These are phyloP conservation scores for Lithophane leautieri DNA, from an alignment of 2,888 invertebrate species.

Conservation along the genomic window DNA sequence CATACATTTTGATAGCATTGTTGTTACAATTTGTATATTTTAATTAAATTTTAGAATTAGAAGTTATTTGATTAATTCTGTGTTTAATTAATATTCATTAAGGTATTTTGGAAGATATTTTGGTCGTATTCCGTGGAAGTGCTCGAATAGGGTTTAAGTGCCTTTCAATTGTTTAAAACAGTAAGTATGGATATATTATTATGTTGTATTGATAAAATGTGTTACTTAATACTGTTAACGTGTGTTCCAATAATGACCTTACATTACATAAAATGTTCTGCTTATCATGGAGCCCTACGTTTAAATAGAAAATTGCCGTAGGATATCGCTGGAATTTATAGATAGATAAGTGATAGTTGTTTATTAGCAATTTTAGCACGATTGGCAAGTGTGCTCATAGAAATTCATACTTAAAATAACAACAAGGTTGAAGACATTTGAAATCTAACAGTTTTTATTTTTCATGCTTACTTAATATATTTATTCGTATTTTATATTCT, in stretches of 20 bases:
- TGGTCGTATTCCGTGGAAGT: neutral
- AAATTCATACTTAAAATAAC: neutral
- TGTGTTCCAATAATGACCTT: neutral
- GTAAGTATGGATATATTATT: neutral
- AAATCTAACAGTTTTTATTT: neutral
- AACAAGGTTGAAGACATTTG: too few relatives aligned
- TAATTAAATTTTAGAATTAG: conserved; percentile 35
- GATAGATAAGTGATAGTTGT: neutral
- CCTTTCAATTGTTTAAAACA: neutral
- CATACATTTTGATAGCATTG: neutral
- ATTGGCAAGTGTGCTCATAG: neutral
- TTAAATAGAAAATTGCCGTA: neutral
- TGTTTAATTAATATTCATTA: conserved; percentile 12
- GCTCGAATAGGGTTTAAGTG: neutral
- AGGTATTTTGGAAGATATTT: conserved; percentile 17
- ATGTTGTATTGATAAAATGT: neutral
- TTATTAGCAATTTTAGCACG: neutral
- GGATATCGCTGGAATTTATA: too few relatives aligned
- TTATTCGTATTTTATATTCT: neutral
- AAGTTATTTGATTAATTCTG: conserved; percentile 26
- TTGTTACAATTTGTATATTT: conserved; percentile 29
- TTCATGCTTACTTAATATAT: too few relatives aligned
- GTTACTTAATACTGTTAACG: too few relatives aligned
- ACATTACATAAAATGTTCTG: neutral
- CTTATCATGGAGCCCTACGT: neutral